Conservation (phyloP, 2,888 invertebrate genomes). For the Harpagoxenus sublaevis region DNA sequence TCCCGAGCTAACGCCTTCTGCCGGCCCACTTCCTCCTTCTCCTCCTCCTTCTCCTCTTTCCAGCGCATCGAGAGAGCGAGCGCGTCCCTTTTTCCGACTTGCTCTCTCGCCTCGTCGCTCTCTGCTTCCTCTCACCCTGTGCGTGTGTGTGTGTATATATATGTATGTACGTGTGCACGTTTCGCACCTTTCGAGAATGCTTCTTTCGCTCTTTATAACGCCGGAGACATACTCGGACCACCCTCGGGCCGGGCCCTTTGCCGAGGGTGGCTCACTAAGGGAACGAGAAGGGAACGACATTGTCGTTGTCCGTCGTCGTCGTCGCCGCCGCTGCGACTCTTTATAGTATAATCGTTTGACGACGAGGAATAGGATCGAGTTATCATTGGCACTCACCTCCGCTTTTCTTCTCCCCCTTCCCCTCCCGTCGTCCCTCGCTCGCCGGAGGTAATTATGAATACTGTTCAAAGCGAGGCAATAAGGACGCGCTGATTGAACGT, state of each 20-base stretch:
- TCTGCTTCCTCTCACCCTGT: slow-evolving; percentile 30
- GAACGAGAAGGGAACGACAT: slow-evolving; percentile 29
- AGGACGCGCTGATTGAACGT: slow-evolving; percentile 62
- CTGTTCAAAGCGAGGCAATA: slow-evolving; percentile 55
- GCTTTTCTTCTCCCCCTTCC: slow-evolving; percentile 17
- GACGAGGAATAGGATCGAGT: slow-evolving; percentile 60
- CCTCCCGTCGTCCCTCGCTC: slow-evolving; percentile 31
- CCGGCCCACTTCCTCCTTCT: slow-evolving; percentile 71
- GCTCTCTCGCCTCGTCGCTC: slow-evolving; percentile 35
- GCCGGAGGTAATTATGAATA: slow-evolving; percentile 71
- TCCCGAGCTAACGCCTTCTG: slow-evolving; percentile 78
- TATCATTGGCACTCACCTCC: slow-evolving; percentile 49
- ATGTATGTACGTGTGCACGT: neutral
- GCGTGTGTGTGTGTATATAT: neutral
- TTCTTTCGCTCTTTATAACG: slow-evolving; percentile 71
- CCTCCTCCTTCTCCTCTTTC: slow-evolving; percentile 55
- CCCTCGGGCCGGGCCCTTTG: slow-evolving; percentile 12
- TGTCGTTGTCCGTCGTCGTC: slow-evolving; percentile 11
- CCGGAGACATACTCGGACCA: slow-evolving; percentile 60
- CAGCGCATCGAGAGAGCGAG: slow-evolving; percentile 51
- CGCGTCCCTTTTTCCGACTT: slow-evolving; percentile 39
- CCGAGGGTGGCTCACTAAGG: slow-evolving; percentile 25
- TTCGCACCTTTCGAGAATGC: slow-evolving; percentile 73
- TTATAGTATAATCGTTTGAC: slow-evolving; percentile 69
- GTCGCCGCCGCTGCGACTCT: slow-evolving; percentile 52